These are phyloP conservation scores for Galago senegalensis DNA, from an alignment of 2,797 vertebrate genomes.

Conservation along the genomic window DNA sequence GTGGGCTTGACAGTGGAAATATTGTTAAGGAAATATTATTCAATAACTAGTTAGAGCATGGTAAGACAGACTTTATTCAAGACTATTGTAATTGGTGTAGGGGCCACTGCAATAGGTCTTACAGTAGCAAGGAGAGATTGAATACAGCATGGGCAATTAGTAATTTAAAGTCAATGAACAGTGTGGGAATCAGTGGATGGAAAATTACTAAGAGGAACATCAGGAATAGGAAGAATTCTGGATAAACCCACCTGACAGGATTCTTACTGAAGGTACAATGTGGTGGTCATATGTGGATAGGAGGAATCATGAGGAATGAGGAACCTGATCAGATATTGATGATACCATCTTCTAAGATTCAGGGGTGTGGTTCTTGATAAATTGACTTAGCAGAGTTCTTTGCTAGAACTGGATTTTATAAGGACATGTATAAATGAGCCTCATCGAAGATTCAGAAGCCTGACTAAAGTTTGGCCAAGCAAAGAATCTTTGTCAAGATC, in stretches of 20 bases:
- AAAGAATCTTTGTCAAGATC: slow-evolving; percentile 66
- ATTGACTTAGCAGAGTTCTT: neutral
- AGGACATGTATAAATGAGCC: neutral
- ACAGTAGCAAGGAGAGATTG: neutral
- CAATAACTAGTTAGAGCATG: neutral
- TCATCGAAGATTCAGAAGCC: neutral
- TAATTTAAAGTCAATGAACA: neutral
- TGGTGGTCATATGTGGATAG: neutral
- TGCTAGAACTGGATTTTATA: neutral
- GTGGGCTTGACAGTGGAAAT: slow-evolving; percentile 67
- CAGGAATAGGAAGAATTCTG: neutral
- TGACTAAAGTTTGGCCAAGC: neutral
- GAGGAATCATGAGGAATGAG: too few species aligned
- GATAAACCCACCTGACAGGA: neutral
- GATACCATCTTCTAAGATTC: neutral
- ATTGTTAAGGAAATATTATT: slow-evolving; percentile 38
- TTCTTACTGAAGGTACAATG: neutral
- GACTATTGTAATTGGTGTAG: neutral
- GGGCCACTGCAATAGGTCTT: neutral
- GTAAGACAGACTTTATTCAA: neutral
- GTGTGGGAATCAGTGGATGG: neutral
- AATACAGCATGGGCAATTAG: neutral
- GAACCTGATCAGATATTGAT: neutral
- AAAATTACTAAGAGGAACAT: neutral
- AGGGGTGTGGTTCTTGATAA: neutral